These are phyloP conservation scores for Bothrops jararaca DNA, from an alignment of 2,113 vertebrate genomes.

Conservation along the genomic window DNA sequence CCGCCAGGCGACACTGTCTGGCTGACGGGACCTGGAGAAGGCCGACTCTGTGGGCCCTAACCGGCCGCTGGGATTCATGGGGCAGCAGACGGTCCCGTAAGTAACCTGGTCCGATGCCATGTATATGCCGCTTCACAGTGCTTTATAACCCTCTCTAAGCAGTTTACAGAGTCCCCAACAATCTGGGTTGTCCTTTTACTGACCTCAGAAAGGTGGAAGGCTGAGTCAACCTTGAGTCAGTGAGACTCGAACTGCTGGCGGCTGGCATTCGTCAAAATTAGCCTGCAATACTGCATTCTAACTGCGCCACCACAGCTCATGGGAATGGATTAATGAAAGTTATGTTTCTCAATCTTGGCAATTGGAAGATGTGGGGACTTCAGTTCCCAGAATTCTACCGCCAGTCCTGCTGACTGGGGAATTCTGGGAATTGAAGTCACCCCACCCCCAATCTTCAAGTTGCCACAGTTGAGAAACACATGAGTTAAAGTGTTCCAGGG, in stretches of 20 bases:
- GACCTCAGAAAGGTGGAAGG: neutral
- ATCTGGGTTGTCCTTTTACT: neutral
- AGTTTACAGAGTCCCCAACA: neutral
- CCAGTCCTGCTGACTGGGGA: neutral
- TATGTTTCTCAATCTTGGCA: neutral
- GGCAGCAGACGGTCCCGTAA: no score
- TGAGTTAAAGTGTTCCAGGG: neutral
- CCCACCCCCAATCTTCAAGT: neutral
- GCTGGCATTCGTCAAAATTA: neutral
- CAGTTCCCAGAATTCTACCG: neutral
- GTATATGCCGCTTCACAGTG: neutral
- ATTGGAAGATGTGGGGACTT: neutral
- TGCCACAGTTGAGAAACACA: neutral
- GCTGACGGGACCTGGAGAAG: no score
- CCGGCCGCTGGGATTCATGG: no score
- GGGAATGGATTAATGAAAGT: neutral
- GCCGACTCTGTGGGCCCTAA: no score
- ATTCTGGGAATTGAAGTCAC: neutral
- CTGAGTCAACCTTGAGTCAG: neutral
- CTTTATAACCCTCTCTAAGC: neutral
- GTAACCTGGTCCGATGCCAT: no score
- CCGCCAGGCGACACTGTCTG: no score
- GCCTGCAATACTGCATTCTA: neutral
- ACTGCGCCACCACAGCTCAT: neutral
- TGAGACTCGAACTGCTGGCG: neutral